Base-by-base conservation (phyloP, 2,888 invertebrate genomes). In the Tachina grossa region DNA sequence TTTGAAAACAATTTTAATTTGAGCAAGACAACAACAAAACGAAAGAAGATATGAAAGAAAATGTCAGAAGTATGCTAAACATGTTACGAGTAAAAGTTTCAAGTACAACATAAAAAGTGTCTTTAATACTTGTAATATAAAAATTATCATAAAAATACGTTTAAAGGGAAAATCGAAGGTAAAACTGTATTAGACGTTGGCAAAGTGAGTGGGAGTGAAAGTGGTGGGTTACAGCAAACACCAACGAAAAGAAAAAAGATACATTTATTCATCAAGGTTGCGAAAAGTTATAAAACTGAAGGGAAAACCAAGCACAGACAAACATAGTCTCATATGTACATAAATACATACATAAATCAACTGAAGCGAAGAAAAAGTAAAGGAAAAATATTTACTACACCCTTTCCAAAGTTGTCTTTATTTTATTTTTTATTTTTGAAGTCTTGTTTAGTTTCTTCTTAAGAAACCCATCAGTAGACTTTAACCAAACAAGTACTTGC, bases 111-210 rank as follows among this genome's bases (percentile, higher is more conserved):
- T 49, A 55, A 43, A 82, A 82, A 63, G 47, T 63, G 47, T 55
- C 57, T 66, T 55, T 63, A 76, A 76, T 82, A 75, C 45, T 75
- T 74, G 13, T 53, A 65, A 53, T 66, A 69, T 69, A 71, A 55
- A 81, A 76, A 71, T 47, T 57, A 82, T 55, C 55, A 71, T 71
- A 76, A 75, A 75, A 55, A n/a, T 19, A 47, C 8, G 10, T 19
- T 57, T 57, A 4, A 57, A 41, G 45, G 31, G n/a, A 47, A 63
- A 75, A 53, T 69, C 55, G 10, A 31, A 45, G 45, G 13, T 14
- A 71, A 31, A 31, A 14, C 10, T 13, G 39, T 43, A 72, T n/a
- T 31, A 65, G 53, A 43, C 2, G 22, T 31, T n/a, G 49, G 31
- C 19, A 53, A 19, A 31, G 1, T 11, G 39, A 5, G 11, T 31